These are phyloP conservation scores for Xiphophorus birchmanni DNA, from an alignment of 2,797 vertebrate species.

Conservation along the genomic window DNA sequence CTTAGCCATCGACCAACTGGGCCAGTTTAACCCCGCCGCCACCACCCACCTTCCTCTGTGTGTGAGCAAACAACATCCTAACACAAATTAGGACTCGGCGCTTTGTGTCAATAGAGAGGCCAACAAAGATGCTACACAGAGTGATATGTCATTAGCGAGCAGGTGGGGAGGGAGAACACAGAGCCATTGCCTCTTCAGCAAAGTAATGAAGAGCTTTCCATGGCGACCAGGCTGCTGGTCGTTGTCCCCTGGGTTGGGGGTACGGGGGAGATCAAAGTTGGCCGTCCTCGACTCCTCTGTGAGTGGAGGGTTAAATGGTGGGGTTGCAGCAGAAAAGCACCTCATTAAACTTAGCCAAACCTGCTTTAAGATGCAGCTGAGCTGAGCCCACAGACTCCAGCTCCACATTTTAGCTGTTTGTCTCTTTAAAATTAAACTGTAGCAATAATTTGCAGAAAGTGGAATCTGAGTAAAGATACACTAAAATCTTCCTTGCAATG, in stretches of 20 bases:
- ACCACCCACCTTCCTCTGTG: slow-evolving; percentile 43
- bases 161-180: slow-evolving; percentile 68
- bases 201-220: slow-evolving; percentile 76
- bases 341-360: slow-evolving; percentile 62
- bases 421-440: background rate
- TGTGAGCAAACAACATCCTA: slow-evolving; percentile 71
- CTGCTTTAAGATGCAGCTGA: slow-evolving; percentile 39
- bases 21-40: slow-evolving; percentile 31
- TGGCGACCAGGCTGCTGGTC: slow-evolving; percentile 60
- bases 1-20: slow-evolving; percentile 41
- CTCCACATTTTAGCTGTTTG: slow-evolving; percentile 4
- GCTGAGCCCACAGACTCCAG: slow-evolving; percentile 5
- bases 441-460: background rate
- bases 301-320: slow-evolving; percentile 70
- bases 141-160: slow-evolving; percentile 79
- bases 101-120: slow-evolving; percentile 74
- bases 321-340: slow-evolving; percentile 43
- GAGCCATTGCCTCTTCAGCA: slow-evolving; percentile 66
- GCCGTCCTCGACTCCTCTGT: slow-evolving; percentile 37
- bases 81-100: slow-evolving; percentile 75
- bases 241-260: slow-evolving; percentile 36
- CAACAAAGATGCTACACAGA: slow-evolving; percentile 77
- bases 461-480: background rate
- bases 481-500: background rate
- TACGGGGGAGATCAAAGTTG: slow-evolving; percentile 57